Percentiles rank a stretch among this genome's conserved stretches.
phyloP scores from a whole-genome alignment of 2,113 vertebrate genomes.

The Apaloderma vittatum region DNA sequence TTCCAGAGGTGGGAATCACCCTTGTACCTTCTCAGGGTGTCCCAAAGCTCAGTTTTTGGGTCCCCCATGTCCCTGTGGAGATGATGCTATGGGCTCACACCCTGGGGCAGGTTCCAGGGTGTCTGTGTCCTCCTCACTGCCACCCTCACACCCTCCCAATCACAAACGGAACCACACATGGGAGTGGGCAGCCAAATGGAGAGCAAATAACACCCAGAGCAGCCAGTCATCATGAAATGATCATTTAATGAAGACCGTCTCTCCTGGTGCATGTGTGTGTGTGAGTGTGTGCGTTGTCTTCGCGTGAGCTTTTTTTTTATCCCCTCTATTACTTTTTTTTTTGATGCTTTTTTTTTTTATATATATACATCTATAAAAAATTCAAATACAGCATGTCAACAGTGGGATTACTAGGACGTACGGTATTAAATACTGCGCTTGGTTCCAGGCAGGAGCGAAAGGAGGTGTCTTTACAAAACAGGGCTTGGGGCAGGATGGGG shows the following conservation, averaged over 20 bases:
- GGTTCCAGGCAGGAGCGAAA: constrained; percentile 46
- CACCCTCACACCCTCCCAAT: not conserved
- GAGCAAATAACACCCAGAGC: constrained; percentile 3
- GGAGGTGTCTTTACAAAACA: constrained; percentile 69
- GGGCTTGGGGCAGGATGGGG: not conserved
- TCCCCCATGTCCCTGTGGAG: rapidly evolving
- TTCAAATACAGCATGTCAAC: constrained; percentile 75
- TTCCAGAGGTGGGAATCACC: not conserved
- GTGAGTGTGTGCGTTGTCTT: not conserved
- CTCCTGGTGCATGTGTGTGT: constrained; percentile 11
- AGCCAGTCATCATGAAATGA: constrained; percentile 73
- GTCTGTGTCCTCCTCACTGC: too few relatives aligned
- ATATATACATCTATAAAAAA: constrained; percentile 83
- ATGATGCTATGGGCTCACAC: not conserved
- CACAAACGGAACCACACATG: rapidly evolving
- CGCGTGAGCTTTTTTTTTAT: constrained; percentile 45
- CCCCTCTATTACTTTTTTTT: constrained; percentile 39
- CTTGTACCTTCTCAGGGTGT: not conserved
- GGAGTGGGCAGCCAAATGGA: not conserved
- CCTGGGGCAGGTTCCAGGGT: not conserved
- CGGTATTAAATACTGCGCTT: constrained; percentile 77
- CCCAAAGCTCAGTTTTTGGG: not conserved
- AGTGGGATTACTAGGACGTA: constrained; percentile 71
- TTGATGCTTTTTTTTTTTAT: constrained; percentile 44
- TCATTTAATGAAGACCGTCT: constrained; percentile 78